Conservation (phyloP, 2,888 invertebrate species). For the Tipula lateralis region DNA sequence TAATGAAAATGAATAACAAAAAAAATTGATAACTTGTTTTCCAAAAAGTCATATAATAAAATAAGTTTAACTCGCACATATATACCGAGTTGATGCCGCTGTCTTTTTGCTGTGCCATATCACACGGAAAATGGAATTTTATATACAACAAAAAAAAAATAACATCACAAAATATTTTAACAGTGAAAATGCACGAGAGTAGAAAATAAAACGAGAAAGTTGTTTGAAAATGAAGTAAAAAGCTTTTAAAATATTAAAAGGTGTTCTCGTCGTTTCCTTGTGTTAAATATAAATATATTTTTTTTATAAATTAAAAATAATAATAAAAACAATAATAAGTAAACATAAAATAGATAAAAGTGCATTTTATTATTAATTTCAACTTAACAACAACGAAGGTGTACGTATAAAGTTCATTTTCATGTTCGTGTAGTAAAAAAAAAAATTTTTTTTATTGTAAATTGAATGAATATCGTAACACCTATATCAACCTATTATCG, state of each 20-base stretch:
- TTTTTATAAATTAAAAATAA: background rate
- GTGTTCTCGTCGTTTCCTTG: background rate
- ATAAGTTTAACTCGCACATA: background rate
- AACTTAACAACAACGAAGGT: background rate
- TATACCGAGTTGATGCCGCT: no score
- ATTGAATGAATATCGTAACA: background rate
- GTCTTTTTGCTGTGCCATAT: background rate
- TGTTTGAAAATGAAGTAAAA: background rate
- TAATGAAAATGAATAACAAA: background rate
- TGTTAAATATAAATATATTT: background rate
- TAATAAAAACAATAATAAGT: background rate
- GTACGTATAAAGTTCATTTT: background rate
- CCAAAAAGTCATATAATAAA: background rate
- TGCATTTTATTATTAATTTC: constrained; percentile 3
- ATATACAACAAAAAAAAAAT: no score
- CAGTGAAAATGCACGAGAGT: background rate
- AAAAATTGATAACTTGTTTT: background rate
- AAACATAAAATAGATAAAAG: background rate
- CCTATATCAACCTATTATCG: background rate
- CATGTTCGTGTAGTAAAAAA: background rate
- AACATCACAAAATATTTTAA: background rate
- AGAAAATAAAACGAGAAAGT: background rate
- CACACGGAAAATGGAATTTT: background rate
- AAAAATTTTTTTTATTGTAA: background rate
- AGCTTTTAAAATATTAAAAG: constrained; percentile 3